phyloP scores from a whole-genome alignment of 2,797 vertebrate genomes.

The Peromyscus nudipes region DNA sequence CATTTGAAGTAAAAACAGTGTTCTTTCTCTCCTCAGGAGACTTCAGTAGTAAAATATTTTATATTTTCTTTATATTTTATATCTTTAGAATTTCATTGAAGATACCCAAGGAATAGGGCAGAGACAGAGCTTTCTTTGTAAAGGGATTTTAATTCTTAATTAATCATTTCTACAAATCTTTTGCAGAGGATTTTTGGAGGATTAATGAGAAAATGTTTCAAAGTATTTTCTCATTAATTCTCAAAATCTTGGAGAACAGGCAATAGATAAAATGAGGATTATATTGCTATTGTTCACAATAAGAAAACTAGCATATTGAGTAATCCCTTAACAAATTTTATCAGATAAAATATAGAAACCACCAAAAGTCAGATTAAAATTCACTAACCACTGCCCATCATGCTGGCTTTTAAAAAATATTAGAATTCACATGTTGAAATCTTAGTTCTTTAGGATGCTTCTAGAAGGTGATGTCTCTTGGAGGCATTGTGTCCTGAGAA shows the following conservation, averaged over 20 bases:
- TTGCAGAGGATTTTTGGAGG: constrained; percentile 37
- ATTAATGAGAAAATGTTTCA: constrained; percentile 70
- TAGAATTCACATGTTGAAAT: background rate
- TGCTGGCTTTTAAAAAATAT: background rate
- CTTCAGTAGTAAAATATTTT: constrained; percentile 48
- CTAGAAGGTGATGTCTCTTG: background rate
- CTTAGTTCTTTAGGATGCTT: background rate
- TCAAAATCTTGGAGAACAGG: constrained; percentile 37
- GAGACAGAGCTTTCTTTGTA: constrained; percentile 6
- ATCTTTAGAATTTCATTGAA: constrained; percentile 53
- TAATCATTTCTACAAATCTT: constrained; percentile 71
- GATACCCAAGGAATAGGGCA: background rate
- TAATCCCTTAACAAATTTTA: constrained; percentile 60
- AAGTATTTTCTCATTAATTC: constrained; percentile 68
- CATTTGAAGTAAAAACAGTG: constrained; percentile 37
- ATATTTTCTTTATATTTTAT: constrained; percentile 56
- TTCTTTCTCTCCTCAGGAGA: constrained; percentile 24
- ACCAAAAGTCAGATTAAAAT: background rate
- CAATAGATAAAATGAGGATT: constrained; percentile 48
- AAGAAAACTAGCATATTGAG: constrained; percentile 23
- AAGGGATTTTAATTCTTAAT: constrained; percentile 68
- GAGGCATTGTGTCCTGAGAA: background rate
- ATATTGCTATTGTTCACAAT: constrained; percentile 56
- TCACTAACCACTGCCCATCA: background rate
- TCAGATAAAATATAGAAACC: background rate